Evolutionary conservation across 30 jellyfish, hydroid and myxozoan genomes (phyloP).

Genomic region (Turritopsis dohrnii): DNA sequence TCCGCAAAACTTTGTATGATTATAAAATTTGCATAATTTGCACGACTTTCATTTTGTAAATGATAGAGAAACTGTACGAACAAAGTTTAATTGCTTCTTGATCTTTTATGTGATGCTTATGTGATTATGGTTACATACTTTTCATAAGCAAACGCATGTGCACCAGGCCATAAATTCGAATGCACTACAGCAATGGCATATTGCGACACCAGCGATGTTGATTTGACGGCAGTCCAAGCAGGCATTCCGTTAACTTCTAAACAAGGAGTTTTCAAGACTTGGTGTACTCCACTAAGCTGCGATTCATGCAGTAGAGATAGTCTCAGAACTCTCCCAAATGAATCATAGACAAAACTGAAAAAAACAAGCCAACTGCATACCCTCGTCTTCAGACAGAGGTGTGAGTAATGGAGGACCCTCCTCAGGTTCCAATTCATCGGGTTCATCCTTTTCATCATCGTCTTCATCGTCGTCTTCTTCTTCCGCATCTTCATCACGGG

Average conservation of each 20-base stretch:
- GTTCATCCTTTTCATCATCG: slow-evolving; percentile 86
- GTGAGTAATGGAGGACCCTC: slow-evolving; percentile 92
- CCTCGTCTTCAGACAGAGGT: slow-evolving; percentile 95
- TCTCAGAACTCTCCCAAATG: too few species aligned
- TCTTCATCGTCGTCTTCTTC: slow-evolving; percentile 90
- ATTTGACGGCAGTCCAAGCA: slow-evolving; percentile 77
- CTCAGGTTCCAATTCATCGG: slow-evolving; percentile 87
- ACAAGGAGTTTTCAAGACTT: background rate
- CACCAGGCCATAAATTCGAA: slow-evolving; percentile 98
- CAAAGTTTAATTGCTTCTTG: too few species aligned
- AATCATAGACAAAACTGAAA: background rate
- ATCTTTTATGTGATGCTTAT: too few species aligned
- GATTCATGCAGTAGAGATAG: too few species aligned
- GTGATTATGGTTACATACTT: slow-evolving; percentile 59
- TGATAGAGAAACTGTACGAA: too few species aligned
- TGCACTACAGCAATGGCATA: slow-evolving; percentile 89
- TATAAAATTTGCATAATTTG: too few species aligned
- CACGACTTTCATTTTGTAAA: too few species aligned
- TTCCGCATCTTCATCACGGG: slow-evolving; percentile 49
- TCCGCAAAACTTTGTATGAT: too few species aligned
- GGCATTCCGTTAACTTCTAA: slow-evolving; percentile 71
- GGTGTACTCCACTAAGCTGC: too few species aligned
- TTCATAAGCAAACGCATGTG: slow-evolving; percentile 88
- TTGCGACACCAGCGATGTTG: slow-evolving; percentile 69
- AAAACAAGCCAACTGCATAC: slow-evolving; percentile 21